Evolutionary conservation across 1,140 invertebrate genomes (phyloP), one percentile per base, ranked within the genome.

Genomic region (Bombus picipes): DNA sequence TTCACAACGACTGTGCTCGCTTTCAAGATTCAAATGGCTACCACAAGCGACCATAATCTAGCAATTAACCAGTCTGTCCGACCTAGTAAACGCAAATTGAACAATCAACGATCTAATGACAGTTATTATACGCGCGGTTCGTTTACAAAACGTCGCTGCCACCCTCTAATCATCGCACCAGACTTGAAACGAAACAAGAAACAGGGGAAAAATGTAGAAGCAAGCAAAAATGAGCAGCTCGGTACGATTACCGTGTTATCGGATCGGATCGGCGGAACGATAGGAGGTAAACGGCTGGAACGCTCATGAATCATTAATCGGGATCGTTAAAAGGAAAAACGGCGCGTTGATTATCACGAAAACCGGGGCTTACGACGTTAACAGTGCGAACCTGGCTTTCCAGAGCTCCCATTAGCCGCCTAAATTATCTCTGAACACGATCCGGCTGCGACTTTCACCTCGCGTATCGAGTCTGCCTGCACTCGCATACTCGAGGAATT

Each of bases 341-440:
- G 70, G 10, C 28, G 28, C 18, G 9, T 43, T 53, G 80, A 73
- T 81, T 81, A 81, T 74, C 70, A 18, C 39, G 80, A 81, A 81
- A 81, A 81, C 22, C 79, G 13, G 37, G 39, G 37, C 12, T 74
- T 74, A 81, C 62, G 32, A 43, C 81, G 41, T 15, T 34, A 77
- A 28, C 25, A 62, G 59, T 22, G 47, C 18, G 47, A 53, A 22
- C 47, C 15, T 66, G 34, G 73, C 73, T 83, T 77, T 83, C 62
- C 71, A 77, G 41, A n/a, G 47, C 32, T 43, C 22, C 73, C 39
- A 59, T 76, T 76, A 76, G 34, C 10, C 82, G 65, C 37, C 66
- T 71, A 71, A 84, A 84, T 84, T 59, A 84, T 84, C 82, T n/a
- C 12, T 6, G 37, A 37, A 41, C 37, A 71, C 65, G 81, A 83